Conservation (phyloP, 2,888 invertebrate species). For the Arctia plantaginis region DNA sequence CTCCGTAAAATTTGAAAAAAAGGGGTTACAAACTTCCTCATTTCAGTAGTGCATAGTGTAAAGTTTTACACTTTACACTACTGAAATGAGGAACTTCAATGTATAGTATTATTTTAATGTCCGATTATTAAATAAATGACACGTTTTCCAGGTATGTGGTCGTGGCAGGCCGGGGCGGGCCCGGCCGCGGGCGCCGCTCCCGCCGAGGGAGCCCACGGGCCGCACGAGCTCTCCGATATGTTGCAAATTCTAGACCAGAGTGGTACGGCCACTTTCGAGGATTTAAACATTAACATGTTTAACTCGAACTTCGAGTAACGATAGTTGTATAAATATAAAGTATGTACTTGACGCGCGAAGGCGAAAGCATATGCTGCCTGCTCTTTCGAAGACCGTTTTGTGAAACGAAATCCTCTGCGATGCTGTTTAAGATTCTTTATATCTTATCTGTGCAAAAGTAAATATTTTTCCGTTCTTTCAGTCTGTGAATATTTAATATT, state of each 20-base stretch:
- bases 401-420: slow-evolving; percentile 9
- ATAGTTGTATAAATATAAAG: slow-evolving; percentile 33
- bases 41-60: too few relatives aligned
- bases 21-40: too few relatives aligned
- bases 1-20: too few relatives aligned
- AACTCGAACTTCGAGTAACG: slow-evolving; percentile 88
- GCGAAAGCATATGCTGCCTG: slow-evolving; percentile 19
- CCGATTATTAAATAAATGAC: background rate
- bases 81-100: too few relatives aligned
- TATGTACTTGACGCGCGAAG: slow-evolving; percentile 34
- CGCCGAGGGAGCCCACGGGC: slow-evolving; percentile 81
- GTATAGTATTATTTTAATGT: background rate
- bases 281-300: slow-evolving; percentile 96
- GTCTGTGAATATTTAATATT: slow-evolving; percentile 40
- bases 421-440: slow-evolving; percentile 30
- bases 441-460: slow-evolving; percentile 32
- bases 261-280: slow-evolving; percentile 94
- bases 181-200: slow-evolving; percentile 61
- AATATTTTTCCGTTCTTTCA: slow-evolving; percentile 24
- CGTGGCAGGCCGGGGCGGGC: slow-evolving; percentile 88
- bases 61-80: too few relatives aligned
- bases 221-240: slow-evolving; percentile 95
- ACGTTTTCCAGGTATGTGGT: slow-evolving; percentile 89
- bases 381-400: slow-evolving; percentile 14
- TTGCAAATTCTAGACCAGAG: slow-evolving; percentile 96